Percentiles rank a stretch among this genome's conserved stretches.
Conservation (phyloP, 2,113 vertebrate genomes). For the Sinosuthora webbiana region DNA sequence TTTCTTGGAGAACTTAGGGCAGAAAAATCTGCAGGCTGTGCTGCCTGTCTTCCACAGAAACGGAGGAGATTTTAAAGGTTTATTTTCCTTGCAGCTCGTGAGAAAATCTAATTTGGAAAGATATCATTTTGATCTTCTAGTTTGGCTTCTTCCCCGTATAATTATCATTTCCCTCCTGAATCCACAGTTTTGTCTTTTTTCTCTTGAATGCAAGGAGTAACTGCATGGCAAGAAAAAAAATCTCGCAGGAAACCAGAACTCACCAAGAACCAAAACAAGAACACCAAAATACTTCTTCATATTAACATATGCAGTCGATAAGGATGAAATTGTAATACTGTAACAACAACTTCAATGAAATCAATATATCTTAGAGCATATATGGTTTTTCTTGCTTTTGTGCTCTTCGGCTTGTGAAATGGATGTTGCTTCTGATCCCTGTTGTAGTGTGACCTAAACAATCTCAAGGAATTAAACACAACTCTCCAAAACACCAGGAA, state of each 20-base stretch:
- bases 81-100: background rate
- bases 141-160: background rate
- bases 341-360: background rate
- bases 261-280: background rate
- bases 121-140: background rate
- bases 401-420: background rate
- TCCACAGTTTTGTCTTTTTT: background rate
- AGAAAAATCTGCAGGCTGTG: background rate
- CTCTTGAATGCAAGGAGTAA: background rate
- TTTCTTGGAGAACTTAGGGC: background rate
- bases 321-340: background rate
- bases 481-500: background rate
- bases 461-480: background rate
- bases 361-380: background rate
- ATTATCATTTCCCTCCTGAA: background rate
- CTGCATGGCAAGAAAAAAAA: background rate
- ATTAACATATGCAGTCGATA: background rate
- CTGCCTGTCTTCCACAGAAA: background rate
- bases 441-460: background rate
- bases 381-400: background rate
- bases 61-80: background rate
- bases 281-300: background rate
- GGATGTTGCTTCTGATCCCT: background rate
- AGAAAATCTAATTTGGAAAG: background rate
- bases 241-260: background rate